Conservation (phyloP, 2,888 invertebrate genomes). For the Auanema freiburgensis region DNA sequence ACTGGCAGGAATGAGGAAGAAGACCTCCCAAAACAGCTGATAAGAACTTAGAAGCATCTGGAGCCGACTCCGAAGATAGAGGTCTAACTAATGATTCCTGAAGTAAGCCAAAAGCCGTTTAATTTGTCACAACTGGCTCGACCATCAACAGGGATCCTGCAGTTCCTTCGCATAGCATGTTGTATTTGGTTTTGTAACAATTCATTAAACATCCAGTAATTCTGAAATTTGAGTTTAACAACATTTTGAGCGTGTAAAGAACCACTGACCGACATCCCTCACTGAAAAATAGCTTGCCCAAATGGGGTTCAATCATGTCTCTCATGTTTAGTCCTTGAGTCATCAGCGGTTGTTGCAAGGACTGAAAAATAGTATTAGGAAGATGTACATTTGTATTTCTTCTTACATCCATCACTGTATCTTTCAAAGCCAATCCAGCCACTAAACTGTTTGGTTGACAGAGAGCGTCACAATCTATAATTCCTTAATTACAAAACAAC, state of each 20-base stretch:
- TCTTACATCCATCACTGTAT: slow-evolving; percentile 9
- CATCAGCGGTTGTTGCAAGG: slow-evolving; percentile 6
- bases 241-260: not conserved
- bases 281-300: slow-evolving; percentile 11
- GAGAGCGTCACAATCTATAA: slow-evolving; percentile 15
- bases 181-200: slow-evolving; percentile 20
- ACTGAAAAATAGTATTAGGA: slow-evolving; percentile 2
- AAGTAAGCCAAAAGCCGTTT: not conserved
- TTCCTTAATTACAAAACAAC: not conserved
- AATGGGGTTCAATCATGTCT: slow-evolving; percentile 18
- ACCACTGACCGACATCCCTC: slow-evolving; percentile 17
- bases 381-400: not conserved
- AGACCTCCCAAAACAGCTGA: slow-evolving; percentile 8
- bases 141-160: slow-evolving; percentile 18
- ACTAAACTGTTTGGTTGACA: slow-evolving; percentile 11
- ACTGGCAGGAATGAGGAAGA: slow-evolving; percentile 14
- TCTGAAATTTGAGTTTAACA: slow-evolving; percentile 7
- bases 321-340: slow-evolving; percentile 1
- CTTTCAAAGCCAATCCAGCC: slow-evolving; percentile 17
- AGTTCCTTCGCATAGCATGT: slow-evolving; percentile 22
- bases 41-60: slow-evolving; percentile 1
- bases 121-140: not conserved
- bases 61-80: not conserved
- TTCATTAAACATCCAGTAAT: slow-evolving; percentile 16
- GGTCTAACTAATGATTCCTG: slow-evolving; percentile 14